These are phyloP conservation scores for Saccopteryx leptura DNA, from an alignment of 2,113 vertebrate species.

Conservation along the genomic window DNA sequence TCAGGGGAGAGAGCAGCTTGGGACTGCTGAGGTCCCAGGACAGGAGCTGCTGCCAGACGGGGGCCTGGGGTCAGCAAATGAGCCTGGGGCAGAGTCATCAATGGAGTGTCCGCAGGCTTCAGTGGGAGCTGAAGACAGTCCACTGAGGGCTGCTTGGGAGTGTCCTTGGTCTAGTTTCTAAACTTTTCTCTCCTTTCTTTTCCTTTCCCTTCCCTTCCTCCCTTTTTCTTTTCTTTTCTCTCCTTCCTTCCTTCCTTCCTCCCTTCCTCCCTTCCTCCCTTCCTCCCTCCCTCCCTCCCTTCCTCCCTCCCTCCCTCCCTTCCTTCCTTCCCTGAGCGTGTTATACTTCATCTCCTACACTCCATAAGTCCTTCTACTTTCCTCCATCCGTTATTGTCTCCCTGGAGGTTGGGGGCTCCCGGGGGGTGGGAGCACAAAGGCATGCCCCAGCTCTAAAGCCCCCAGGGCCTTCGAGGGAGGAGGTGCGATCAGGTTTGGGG, in stretches of 20 bases:
- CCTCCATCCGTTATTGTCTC: not conserved
- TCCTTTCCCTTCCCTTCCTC: too few species aligned
- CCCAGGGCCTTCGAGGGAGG: not conserved
- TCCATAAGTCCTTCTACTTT: fast-evolving
- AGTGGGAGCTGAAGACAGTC: fast-evolving
- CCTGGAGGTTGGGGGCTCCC: not conserved
- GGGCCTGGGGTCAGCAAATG: fast-evolving
- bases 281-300: too few species aligned
- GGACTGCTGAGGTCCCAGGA: fast-evolving
- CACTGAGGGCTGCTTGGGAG: fast-evolving
- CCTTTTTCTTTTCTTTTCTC: too few species aligned
- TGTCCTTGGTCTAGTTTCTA: fast-evolving
- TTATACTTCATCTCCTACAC: fast-evolving
- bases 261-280: too few species aligned
- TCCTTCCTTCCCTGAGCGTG: too few species aligned
- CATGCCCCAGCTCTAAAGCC: fast-evolving
- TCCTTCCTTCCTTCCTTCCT: too few species aligned
- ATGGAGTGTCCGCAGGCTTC: fast-evolving
- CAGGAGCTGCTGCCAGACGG: fast-evolving
- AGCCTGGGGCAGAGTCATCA: fast-evolving
- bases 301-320: too few species aligned
- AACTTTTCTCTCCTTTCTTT: too few species aligned
- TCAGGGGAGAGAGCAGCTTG: too few species aligned
- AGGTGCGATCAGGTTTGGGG: too few species aligned
- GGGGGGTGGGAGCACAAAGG: too few species aligned